Conservation (phyloP, 2,113 vertebrate genomes). For the Chiloscyllium plagiosum region DNA sequence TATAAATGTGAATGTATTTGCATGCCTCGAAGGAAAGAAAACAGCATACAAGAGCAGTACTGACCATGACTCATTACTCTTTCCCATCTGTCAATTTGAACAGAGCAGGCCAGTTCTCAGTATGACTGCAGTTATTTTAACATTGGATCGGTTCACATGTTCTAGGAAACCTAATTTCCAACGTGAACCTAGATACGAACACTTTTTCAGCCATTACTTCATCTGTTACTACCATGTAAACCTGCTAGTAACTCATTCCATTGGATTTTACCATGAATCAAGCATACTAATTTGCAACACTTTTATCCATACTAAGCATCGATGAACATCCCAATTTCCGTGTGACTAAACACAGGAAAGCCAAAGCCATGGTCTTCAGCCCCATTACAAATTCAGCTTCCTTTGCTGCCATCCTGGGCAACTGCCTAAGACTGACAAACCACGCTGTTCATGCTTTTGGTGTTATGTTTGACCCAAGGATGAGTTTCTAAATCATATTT, state of each 20-base stretch:
- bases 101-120: not conserved
- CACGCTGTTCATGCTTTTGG: not conserved
- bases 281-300: not conserved
- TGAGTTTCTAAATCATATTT: not conserved
- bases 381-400: not conserved
- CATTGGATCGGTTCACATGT: not conserved
- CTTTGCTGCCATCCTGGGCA: not conserved
- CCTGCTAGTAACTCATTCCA: not conserved
- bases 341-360: not conserved
- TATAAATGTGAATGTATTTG: not conserved
- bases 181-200: not conserved
- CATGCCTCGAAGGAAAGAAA: not conserved
- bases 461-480: not conserved
- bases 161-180: not conserved
- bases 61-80: not conserved
- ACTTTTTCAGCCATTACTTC: not conserved
- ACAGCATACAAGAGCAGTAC: not conserved
- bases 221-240: not conserved
- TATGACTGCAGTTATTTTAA: not conserved
- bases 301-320: not conserved
- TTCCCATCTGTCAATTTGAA: not conserved
- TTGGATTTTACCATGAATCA: not conserved
- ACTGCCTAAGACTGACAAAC: not conserved
- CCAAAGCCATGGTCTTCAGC: not conserved
- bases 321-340: not conserved